Percentiles rank a stretch among this genome's conserved stretches.
These are phyloP conservation scores for Drosophila yakuba DNA, from an alignment of 1,140 invertebrate species.

Conservation along the genomic window DNA sequence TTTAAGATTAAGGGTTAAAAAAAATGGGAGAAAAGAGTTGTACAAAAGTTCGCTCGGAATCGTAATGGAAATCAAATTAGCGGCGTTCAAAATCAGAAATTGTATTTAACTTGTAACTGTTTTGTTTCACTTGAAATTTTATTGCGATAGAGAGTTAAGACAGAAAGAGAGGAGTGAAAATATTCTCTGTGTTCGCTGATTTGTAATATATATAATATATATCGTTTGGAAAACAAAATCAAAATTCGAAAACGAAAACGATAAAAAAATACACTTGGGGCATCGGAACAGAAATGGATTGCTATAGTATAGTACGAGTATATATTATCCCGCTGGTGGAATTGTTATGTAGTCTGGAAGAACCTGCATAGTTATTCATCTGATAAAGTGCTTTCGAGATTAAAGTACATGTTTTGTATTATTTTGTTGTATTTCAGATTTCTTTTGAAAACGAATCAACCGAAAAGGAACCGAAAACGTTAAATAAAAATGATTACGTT, in stretches of 20 bases:
- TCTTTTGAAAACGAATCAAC: conserved; percentile 45
- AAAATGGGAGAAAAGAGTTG: conserved; percentile 54
- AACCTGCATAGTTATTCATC: conserved; percentile 73
- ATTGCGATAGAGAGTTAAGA: conserved; percentile 72
- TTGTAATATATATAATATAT: conserved; percentile 37
- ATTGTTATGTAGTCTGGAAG: conserved; percentile 69
- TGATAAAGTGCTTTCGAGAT: conserved; percentile 64
- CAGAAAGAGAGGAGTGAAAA: conserved; percentile 68
- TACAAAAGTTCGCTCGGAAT: conserved; percentile 70
- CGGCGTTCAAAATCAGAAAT: conserved; percentile 73
- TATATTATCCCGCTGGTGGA: conserved; percentile 72
- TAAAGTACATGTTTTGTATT: conserved; percentile 52
- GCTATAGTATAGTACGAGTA: conserved; percentile 24
- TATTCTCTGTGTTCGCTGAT: conserved; percentile 69
- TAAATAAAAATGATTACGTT: conserved; percentile 3
- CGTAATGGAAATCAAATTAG: conserved; percentile 63
- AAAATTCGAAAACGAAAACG: conserved; percentile 11
- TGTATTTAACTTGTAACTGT: conserved; percentile 51
- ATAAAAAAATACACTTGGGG: conserved; percentile 7
- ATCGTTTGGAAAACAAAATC: conserved; percentile 22
- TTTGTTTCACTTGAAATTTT: conserved; percentile 58
- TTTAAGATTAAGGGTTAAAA: conserved; percentile 36
- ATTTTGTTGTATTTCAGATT: conserved; percentile 52
- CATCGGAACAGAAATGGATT: conserved; percentile 34
- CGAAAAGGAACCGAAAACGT: conserved; percentile 40